These are phyloP conservation scores for Mnemiopsis leidyi DNA, from an alignment of 37 sponge, comb jelly and placozoan genomes.

Conservation along the genomic window DNA sequence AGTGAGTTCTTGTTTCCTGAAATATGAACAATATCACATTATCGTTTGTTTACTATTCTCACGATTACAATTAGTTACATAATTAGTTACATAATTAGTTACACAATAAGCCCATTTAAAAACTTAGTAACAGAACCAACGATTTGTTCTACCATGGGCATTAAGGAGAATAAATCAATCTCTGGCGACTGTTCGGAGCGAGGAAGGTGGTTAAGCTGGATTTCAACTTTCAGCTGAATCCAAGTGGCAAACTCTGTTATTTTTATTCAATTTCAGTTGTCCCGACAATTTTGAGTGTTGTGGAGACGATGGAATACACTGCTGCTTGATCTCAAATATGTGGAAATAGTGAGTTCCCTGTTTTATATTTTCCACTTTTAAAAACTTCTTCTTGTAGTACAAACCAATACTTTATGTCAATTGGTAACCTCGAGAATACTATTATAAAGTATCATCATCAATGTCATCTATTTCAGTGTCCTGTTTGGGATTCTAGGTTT, in stretches of 20 bases:
- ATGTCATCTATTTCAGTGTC: not conserved
- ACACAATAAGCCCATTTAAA: too few relatives aligned
- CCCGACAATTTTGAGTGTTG: slow-evolving; percentile 56
- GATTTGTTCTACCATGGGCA: too few relatives aligned
- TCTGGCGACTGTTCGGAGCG: not conserved
- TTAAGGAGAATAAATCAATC: not conserved
- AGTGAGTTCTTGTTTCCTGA: too few relatives aligned
- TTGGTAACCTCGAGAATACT: too few relatives aligned
- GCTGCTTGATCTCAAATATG: slow-evolving; percentile 6
- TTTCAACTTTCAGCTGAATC: not conserved
- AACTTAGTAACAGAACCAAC: too few relatives aligned
- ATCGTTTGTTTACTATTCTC: too few relatives aligned
- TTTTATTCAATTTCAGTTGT: slow-evolving; percentile 19
- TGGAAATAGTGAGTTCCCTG: not conserved
- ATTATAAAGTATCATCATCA: too few relatives aligned
- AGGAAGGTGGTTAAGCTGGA: not conserved
- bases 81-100: too few relatives aligned
- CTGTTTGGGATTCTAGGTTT: slow-evolving; percentile 10
- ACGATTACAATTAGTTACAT: too few relatives aligned
- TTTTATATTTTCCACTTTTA: not conserved
- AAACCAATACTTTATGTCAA: too few relatives aligned
- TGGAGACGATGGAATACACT: slow-evolving; percentile 57
- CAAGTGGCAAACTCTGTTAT: not conserved
- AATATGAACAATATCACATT: too few relatives aligned
- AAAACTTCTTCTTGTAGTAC: not conserved